Base-by-base conservation (phyloP, 2,113 vertebrate genomes). In the Microtus pennsylvanicus region DNA sequence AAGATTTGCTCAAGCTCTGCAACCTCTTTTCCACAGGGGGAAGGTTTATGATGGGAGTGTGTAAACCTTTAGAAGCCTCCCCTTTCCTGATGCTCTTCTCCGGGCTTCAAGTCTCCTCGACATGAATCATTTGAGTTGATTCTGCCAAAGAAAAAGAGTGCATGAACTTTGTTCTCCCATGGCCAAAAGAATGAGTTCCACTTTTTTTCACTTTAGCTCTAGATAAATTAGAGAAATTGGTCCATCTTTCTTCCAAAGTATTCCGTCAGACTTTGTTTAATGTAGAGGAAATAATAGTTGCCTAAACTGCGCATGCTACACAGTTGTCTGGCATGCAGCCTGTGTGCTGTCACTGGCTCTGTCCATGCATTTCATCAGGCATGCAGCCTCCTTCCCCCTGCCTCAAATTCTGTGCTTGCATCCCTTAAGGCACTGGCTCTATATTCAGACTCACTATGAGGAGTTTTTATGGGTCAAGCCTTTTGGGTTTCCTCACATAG, bases 41-140 rank as follows among this genome's bases (percentile, higher is more conserved):
- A 55, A 13, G 0, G 80, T 93, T 94, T 90, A 86, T 78, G 65
- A 82, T 72, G 76, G 77, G 72, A 63, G 38, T 92, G 89, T 77
- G 74, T 91, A 93, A 90, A 61, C 11, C 17, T 83, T 16, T 91
- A 35, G 5, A 61, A 45, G 47, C 47, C 81, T 90, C 38, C 76
- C 87, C 86, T 86, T 88, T 77, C 85, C 75, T 33, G 61, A 87
- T 52, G 28, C 7, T 16, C 52, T 96, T 94, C 92, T 78, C 61
- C 28, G 55, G 77, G 72, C 97, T 94, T 94, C 61, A 42, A 7
- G n/a, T 94, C 47, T 75, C 38, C 45, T 12, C 26, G 70, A 91
- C 42, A n/a, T n/a, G 77, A 96, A 89, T 86, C 85, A 94, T 87
- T 88, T 86, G 61, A 87, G 83, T 42, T 52, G 70, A 91, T 85